Percentiles rank a stretch among this genome's conserved stretches.
phyloP scores from a whole-genome alignment of 2,888 invertebrate genomes.

The Erebia epiphron region DNA sequence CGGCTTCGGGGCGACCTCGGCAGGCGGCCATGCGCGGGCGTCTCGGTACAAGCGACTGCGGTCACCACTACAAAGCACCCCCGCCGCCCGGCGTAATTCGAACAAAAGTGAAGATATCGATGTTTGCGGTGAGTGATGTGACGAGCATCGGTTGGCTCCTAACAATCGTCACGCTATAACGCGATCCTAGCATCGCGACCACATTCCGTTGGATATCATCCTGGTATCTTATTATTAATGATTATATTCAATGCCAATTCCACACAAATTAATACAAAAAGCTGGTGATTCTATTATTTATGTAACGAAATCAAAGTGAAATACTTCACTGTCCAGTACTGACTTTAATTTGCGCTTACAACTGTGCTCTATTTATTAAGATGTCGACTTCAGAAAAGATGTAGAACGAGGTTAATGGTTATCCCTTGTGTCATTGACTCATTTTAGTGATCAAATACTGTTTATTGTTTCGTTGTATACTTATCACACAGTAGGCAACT shows the following conservation, averaged over 20 bases:
- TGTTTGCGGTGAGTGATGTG: conserved; percentile 77
- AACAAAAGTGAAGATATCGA: conserved; percentile 74
- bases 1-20: conserved; percentile 74
- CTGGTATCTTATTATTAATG: conserved; percentile 64
- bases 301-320: conserved; percentile 11
- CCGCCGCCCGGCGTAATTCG: conserved; percentile 71
- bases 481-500: not conserved
- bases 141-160: conserved; percentile 63
- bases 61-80: conserved; percentile 66
- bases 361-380: conserved; percentile 1
- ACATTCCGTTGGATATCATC: conserved; percentile 62
- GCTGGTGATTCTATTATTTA: conserved; percentile 1
- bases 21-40: conserved; percentile 72
- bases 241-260: conserved; percentile 28
- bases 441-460: conserved; percentile 2
- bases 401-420: conserved; percentile 7
- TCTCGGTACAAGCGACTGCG: conserved; percentile 74
- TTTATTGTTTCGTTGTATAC: not conserved
- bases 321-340: not conserved
- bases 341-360: not conserved
- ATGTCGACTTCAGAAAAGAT: not conserved
- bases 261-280: conserved; percentile 10
- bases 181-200: conserved; percentile 30
- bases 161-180: conserved; percentile 40
- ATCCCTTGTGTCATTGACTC: not conserved